A percentile compares a stretch with the other conserved stretches of the same genome.
phyloP scores from a whole-genome alignment of 2,113 vertebrate genomes.

The Ploceus nigricollis region DNA sequence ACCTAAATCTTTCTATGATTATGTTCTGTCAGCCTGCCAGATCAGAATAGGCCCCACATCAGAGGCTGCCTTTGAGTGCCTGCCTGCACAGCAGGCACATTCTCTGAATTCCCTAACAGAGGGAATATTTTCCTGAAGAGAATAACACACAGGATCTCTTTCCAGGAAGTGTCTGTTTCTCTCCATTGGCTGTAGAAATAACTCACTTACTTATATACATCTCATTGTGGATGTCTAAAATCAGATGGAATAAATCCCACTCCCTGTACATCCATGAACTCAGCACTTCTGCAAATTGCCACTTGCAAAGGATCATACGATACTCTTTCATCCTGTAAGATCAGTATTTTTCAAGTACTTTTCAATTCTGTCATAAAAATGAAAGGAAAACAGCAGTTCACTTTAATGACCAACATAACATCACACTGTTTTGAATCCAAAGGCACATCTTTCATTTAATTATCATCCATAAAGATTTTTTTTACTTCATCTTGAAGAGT shows the following conservation, averaged over 20 bases:
- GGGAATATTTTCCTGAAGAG: background rate
- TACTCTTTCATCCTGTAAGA: background rate
- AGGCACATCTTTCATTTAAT: background rate
- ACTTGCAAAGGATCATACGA: background rate
- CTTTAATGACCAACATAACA: conserved; percentile 23
- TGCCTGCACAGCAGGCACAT: background rate
- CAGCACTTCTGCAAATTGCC: conserved; percentile 2
- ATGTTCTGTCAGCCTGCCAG: background rate
- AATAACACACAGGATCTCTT: background rate
- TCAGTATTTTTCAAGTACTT: conserved; percentile 10
- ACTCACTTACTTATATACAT: background rate
- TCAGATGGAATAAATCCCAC: background rate
- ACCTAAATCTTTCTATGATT: background rate
- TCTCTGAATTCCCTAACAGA: background rate
- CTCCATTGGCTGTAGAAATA: background rate
- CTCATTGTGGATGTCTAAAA: background rate
- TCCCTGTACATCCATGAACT: background rate
- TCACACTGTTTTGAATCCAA: background rate
- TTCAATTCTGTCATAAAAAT: conserved; percentile 19
- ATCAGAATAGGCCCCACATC: background rate
- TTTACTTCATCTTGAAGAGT: background rate
- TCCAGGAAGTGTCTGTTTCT: background rate
- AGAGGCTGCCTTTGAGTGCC: background rate
- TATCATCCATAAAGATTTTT: background rate
- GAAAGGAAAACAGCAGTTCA: conserved; percentile 24